Conservation (phyloP, 2,888 invertebrate genomes). For the Yponomeuta sedellus region DNA sequence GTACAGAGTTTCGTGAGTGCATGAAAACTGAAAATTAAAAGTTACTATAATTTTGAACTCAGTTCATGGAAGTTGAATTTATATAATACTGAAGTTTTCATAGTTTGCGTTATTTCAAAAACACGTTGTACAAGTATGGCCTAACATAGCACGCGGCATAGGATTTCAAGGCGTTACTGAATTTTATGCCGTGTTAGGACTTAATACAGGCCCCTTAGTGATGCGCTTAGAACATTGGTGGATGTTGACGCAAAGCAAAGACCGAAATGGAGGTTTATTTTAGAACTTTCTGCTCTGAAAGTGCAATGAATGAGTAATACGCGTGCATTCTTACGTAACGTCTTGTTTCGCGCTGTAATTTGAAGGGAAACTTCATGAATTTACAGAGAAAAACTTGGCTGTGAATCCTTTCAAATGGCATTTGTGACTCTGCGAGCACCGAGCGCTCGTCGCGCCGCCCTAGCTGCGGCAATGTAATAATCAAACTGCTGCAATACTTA, state of each 20-base stretch:
- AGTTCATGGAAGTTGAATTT: no score
- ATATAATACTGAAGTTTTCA: no score
- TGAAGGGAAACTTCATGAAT: conserved; percentile 26
- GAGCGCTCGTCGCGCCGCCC: conserved; percentile 14
- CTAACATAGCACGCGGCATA: no score
- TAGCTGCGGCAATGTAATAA: conserved; percentile 15
- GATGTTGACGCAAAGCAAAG: neutral
- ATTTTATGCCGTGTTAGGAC: neutral
- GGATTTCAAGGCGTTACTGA: no score
- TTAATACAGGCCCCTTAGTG: neutral
- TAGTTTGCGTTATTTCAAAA: no score
- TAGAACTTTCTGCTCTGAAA: neutral
- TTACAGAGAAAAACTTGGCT: conserved; percentile 25
- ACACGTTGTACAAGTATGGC: no score
- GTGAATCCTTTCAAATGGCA: conserved; percentile 33
- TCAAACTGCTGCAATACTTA: conserved; percentile 19
- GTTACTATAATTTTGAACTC: no score
- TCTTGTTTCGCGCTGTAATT: conserved; percentile 29
- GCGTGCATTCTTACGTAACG: conserved; percentile 23
- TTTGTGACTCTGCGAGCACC: conserved; percentile 23
- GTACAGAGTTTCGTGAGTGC: no score
- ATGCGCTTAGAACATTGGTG: neutral
- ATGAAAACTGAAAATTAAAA: no score
- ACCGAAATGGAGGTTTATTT: conserved; percentile 15
- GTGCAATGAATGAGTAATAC: conserved; percentile 24